Conservation (phyloP, 2,888 invertebrate genomes). For the Anthophora plumipes region DNA sequence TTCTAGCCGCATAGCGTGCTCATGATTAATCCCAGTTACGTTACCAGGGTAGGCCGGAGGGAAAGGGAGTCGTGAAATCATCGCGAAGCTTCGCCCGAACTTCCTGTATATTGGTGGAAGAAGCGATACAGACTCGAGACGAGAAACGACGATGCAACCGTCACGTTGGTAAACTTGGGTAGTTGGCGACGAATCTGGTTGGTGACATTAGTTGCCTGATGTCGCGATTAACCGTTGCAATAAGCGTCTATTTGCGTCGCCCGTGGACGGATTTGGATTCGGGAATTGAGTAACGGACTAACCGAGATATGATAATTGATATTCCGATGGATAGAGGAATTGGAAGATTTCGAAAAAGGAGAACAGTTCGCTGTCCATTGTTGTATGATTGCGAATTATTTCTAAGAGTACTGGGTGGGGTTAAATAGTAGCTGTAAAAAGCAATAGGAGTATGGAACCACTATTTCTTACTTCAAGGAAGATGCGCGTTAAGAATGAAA, state of each 20-base stretch:
- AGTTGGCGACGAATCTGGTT: constrained; percentile 50
- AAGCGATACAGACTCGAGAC: constrained; percentile 61
- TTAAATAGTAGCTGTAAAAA: no score
- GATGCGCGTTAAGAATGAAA: no score
- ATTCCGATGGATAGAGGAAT: neutral
- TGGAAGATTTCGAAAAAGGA: no score
- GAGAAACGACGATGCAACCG: constrained; percentile 52
- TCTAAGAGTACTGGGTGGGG: no score
- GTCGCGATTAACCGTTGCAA: constrained; percentile 58
- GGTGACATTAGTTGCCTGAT: constrained; percentile 54
- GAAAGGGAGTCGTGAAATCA: constrained; percentile 62
- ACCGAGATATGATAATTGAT: neutral
- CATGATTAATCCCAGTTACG: constrained; percentile 68
- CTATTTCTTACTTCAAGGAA: no score
- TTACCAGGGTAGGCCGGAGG: neutral
- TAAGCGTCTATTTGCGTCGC: constrained; percentile 40
- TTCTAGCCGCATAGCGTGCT: constrained; percentile 51
- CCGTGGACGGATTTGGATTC: constrained; percentile 13
- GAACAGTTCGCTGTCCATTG: no score
- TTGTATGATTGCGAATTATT: no score
- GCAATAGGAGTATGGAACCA: no score
- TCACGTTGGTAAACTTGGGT: constrained; percentile 64
- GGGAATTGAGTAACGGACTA: constrained; percentile 29
- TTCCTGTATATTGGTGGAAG: constrained; percentile 68
- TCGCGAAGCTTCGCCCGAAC: constrained; percentile 55